A percentile compares a stretch with the other conserved stretches of the same genome.
These are phyloP conservation scores for Apostichopus parvimensis DNA, from an alignment of 35 echinoderm and acorn worm genomes.

Conservation along the genomic window DNA sequence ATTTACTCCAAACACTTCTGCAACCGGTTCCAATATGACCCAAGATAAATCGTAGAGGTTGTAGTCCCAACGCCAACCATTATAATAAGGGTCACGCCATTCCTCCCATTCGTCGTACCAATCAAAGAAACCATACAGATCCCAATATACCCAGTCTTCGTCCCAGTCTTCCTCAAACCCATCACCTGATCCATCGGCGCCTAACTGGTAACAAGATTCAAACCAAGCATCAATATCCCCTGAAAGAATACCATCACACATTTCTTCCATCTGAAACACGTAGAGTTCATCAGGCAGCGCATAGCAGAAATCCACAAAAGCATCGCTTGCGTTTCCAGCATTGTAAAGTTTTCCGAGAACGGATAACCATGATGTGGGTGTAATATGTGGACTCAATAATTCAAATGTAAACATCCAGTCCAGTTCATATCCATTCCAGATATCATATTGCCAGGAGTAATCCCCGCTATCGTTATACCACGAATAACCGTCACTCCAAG, in stretches of 20 bases:
- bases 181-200: background rate
- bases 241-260: conserved; percentile 26
- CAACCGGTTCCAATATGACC: background rate
- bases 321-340: conserved; percentile 1
- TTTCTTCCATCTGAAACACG: conserved; percentile 38
- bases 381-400: conserved; percentile 20
- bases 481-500: background rate
- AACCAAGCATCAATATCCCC: background rate
- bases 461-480: background rate
- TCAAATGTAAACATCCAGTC: conserved; percentile 36
- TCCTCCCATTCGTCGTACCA: conserved; percentile 43
- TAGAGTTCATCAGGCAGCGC: conserved; percentile 33
- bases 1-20: conserved; percentile 1
- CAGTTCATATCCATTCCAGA: conserved; percentile 10
- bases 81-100: conserved; percentile 5
- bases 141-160: conserved; percentile 27
- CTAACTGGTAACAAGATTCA: background rate
- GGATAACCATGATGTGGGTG: background rate
- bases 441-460: background rate
- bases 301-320: conserved; percentile 3
- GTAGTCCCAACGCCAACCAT: background rate
- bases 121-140: background rate
- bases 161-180: background rate
- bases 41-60: conserved; percentile 14
- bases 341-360: conserved; percentile 23